Base-by-base conservation (phyloP, 2,113 vertebrate species). In the Alaudala cheleensis region DNA sequence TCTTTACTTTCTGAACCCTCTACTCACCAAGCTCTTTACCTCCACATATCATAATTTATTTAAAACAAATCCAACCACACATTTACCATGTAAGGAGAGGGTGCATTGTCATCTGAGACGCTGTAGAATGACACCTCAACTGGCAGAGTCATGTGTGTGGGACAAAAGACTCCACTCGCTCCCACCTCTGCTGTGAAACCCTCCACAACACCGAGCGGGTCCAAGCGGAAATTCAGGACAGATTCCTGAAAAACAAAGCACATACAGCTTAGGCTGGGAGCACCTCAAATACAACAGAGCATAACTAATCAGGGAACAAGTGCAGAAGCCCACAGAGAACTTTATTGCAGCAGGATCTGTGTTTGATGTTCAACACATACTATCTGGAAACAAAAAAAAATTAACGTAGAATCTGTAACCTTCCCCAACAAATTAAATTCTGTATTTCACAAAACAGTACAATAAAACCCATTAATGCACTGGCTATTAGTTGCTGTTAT, bases 111-210 rank as follows among this genome's bases (percentile, higher is more conserved):
- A 77, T 99, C 99, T 6, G 99, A 99, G 96, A 99, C 99, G 9
- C 99, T 99, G 98, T 99, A 99, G 98, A 99, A 99, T 4, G 98
- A 99, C 97, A 99, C 99, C 65, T 99, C 99, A 40, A 99, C 99
- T 18, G 99, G 99, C 94, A 99, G 98, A 94, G 98, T 99, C 98
- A 99, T 98, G 97, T 99, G 99, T 20, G 99, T 99, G 85, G 99
- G 99, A 97, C 99, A 99, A 90, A 99, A 99, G 70, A 99, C 97
- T 80, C 99, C 99, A 20, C 99, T 99, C 37, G 99, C 99, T 57
- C 99, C 99, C 23, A 99, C 99, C 97, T 99, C 99, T 3, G 99
- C 99, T 45, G 98, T 99, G 96, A 99, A 99, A 90, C 99, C 99
- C 34, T 99, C 99, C 23, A 99, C 98, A 1, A 97, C 90, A 4